Base-by-base conservation (phyloP, 37 sponge, comb jelly and placozoan genomes). In the Geodia barretti region DNA sequence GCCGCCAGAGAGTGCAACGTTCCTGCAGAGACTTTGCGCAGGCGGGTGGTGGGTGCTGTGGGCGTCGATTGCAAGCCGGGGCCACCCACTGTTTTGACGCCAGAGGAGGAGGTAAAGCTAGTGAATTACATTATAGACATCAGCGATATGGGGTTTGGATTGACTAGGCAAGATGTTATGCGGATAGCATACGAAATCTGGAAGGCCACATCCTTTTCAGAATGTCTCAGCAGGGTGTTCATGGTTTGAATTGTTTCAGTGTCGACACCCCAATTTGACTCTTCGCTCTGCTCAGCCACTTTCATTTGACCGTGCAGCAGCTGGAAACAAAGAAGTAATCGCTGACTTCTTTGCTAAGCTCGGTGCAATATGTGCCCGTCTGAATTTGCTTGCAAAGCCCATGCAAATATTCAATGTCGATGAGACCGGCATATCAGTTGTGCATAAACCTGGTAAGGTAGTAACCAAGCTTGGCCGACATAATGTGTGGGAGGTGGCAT, bases 371-470 rank as follows among this genome's bases (percentile, higher is more conserved):
- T 47, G 14, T 47, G 54, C 11, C 54, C 14, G 54, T 17, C 14
- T 47, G 54, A 47, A 66, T 17, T 31, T 66, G 30, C 7, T 66
- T 20, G 9, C 68, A 20, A 66, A 66, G 68, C 68, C 68, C 30
- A 66, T 66, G 68, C 68, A 66, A 66, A 17, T 66, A 20, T 66
- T 20, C 17, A 84, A 84, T 36, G 17, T 7, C 3, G 85, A 84
- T 42, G 85, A 84, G 35, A 77, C 78, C 1, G 67, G 85, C 1
- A 42, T 84, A 31, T 33, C n/a, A 1, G 41, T 77, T 59, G 85
- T 84, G 1, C 85, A 84, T 25, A 76, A 76, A 26, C 78, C 78
- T 37, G 78, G 78, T 9, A 77, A 70, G 26, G 85, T 84, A 0
- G 1, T 68, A 9, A 30, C 85, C 1, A 31, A 76, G 1, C 0